Base-by-base conservation (phyloP, 2,797 vertebrate genomes). In the Chaunax sp. region DNA sequence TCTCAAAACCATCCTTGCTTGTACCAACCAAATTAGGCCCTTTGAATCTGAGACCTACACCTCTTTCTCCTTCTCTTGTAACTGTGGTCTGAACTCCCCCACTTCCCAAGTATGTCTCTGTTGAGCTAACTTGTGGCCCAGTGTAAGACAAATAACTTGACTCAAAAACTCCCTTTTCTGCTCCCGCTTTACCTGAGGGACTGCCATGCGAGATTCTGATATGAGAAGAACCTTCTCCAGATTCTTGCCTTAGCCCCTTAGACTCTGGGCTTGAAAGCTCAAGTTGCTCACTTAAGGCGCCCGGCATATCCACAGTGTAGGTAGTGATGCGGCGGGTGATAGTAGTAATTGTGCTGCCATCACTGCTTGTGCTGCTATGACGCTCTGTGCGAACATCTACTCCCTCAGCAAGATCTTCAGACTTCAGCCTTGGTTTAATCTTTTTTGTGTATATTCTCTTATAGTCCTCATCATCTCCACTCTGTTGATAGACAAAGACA, bases 401-500 rank as follows among this genome's bases (percentile, higher is more conserved):
- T 78, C 93, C 85, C 58, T 96, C 96, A 47, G 83, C 79, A 40
- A 89, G 92, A 5, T 98, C 97, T 82, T 98, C 97, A 1, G 96
- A 93, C 87, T 90, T 94, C 76, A 99, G 94, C 60, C 96, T 95
- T 3, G 97, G 97, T 67, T 98, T 98, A 81, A 99, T 99, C 71
- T 99, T 98, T 33, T 96, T 98, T 43, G 95, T 90, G 78, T 95
- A 99, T 90, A 99, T 98, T 86, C 97, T 92, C 80, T 78, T 92
- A 84, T 99, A 99, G 69, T 98, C 96, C 78, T 97, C 96, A 11
- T 99, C 97, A 46, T 95, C 97, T 0, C 96, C 97, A 55, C 97
- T 96, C 97, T 98, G 91, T 71, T 80, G 37, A 68, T 47, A 74
- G 14, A 80, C n/a, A 80, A 82, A 71, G 0, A 18, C 44, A 76